Base-by-base conservation (phyloP, 2,888 invertebrate genomes). In the Resseliella maxima region DNA sequence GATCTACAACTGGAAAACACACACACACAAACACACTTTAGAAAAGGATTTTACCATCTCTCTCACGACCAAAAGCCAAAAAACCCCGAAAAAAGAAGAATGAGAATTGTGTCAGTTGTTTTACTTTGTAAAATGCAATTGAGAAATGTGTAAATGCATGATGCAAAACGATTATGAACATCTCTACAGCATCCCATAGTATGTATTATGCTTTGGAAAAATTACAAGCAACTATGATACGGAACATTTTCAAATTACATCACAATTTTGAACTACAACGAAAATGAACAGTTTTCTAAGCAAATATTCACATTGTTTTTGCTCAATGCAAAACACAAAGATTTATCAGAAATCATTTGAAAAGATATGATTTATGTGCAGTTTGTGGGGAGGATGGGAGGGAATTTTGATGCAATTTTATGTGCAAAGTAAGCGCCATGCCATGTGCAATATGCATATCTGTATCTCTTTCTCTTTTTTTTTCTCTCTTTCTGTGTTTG, bases 331-430 rank as follows among this genome's bases (percentile, higher is more conserved):
- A 50, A 6, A 50, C 18, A 59, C 72, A 72, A 35, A 72, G 72
- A 72, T 72, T 72, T 72, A 72, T 72, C 72, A 72, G 72, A 72
- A 72, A 72, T 72, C 72, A 72, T 72, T 72, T 72, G 72, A 72
- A 72, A 72, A 15, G 72, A 72, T 72, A 72, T 72, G 72, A 72
- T 72, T 72, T 72, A 72, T 72, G 72, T 72, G 31, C 72, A n/a
- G n/a, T n/a, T 72, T 72, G 6, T 50, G 50, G 72, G n/a, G n/a
- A n/a, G n/a, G 31, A 31, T 72, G 3, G 72, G 72, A 31, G 12
- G 1, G 15, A 31, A 3, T 31, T 72, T 31, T 31, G 35, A 2
- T n/a, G 5, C 59, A 24, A 59, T n/a, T n/a, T n/a, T n/a, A n/a
- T n/a, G 24, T 59, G 59, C 59, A 50, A 15, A 6, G 59, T 6